Conservation (phyloP, 1,140 invertebrate species). For the Carposina sasakii region DNA sequence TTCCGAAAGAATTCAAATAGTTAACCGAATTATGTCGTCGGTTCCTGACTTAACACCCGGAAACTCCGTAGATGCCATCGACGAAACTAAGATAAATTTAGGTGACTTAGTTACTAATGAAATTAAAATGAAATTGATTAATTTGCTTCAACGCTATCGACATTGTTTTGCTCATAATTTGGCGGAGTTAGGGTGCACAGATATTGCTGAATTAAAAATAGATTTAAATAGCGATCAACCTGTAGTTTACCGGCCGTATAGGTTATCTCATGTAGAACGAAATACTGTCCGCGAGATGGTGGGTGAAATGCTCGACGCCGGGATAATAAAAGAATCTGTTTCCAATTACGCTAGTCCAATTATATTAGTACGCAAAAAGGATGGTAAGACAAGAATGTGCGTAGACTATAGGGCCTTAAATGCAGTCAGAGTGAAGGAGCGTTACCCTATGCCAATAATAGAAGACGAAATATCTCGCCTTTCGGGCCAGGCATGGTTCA, state of each 20-base stretch:
- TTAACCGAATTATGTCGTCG: not conserved
- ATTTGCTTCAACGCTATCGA: slow-evolving; percentile 11
- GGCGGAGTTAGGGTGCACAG: slow-evolving; percentile 18
- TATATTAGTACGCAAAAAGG: slow-evolving; percentile 19
- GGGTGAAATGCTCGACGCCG: slow-evolving; percentile 13
- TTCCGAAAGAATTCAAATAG: not conserved
- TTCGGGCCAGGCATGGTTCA: slow-evolving; percentile 44
- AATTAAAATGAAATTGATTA: not conserved
- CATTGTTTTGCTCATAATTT: slow-evolving; percentile 27
- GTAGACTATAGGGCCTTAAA: slow-evolving; percentile 9
- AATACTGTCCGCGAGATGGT: not conserved
- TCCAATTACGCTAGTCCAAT: slow-evolving; percentile 24
- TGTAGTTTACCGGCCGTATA: slow-evolving; percentile 22
- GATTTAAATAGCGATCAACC: slow-evolving; percentile 20
- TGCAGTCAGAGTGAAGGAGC: slow-evolving; percentile 1
- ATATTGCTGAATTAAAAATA: slow-evolving; percentile 18
- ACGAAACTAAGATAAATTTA: not conserved
- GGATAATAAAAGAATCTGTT: slow-evolving; percentile 37
- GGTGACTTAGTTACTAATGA: not conserved
- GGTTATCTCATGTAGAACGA: not conserved
- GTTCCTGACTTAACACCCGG: not conserved
- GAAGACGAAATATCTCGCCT: slow-evolving; percentile 50
- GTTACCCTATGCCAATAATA: slow-evolving; percentile 12
- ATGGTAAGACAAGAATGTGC: slow-evolving; percentile 10
- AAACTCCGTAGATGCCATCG: not conserved